Percentiles rank a stretch among this genome's conserved stretches.
Evolutionary conservation across 2,113 vertebrate species (phyloP).

Genomic region (Todiramphus chloris): DNA sequence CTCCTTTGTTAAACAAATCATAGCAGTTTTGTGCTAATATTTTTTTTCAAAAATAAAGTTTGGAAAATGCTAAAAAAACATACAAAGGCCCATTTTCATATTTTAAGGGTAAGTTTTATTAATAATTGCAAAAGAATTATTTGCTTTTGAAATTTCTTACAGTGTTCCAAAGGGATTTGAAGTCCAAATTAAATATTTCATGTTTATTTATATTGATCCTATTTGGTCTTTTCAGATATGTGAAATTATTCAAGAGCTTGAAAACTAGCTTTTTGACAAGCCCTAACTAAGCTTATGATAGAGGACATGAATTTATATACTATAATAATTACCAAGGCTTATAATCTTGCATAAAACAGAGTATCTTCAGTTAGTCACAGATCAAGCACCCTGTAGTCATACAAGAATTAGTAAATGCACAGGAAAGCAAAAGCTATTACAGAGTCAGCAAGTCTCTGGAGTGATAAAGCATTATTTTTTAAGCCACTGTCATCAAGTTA

Average conservation of each 20-base stretch:
- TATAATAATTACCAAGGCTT: not conserved
- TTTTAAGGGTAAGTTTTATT: not conserved
- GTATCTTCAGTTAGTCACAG: not conserved
- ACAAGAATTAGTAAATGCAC: not conserved
- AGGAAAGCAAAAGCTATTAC: not conserved
- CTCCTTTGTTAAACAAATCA: not conserved
- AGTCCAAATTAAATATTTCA: not conserved
- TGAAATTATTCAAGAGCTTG: not conserved
- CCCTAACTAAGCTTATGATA: not conserved
- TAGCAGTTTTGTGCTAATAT: not conserved
- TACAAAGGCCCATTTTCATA: not conserved
- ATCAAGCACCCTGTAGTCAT: not conserved
- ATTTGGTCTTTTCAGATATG: not conserved
- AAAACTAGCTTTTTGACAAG: not conserved
- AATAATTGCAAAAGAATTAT: not conserved
- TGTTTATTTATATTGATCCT: not conserved
- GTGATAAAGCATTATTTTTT: too few species aligned
- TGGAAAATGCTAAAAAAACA: not conserved
- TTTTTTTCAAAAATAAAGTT: not conserved
- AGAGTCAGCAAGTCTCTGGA: not conserved
- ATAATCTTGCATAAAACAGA: not conserved
- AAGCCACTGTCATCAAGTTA: too few species aligned
- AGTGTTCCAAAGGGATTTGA: not conserved
- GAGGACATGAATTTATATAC: not conserved
- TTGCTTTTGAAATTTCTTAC: not conserved